These are phyloP conservation scores for Perca schrenkii DNA, from an alignment of 2,113 vertebrate genomes.

Conservation along the genomic window DNA sequence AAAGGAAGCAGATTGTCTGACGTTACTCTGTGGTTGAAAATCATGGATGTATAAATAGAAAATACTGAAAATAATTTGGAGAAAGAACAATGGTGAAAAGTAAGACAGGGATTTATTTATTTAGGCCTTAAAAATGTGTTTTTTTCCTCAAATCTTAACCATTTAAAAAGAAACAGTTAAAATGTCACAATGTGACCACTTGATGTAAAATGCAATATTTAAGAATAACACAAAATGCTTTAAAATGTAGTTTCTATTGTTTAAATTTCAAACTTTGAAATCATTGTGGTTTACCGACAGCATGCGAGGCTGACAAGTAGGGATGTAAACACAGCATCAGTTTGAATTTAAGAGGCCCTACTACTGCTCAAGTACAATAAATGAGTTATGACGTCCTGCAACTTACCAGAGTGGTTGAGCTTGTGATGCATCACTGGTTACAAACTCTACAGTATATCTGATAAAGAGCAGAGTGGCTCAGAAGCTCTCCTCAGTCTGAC, in stretches of 20 bases:
- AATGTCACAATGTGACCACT: constrained; percentile 4
- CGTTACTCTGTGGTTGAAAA: no score
- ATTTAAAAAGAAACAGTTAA: background rate
- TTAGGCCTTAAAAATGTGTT: no score
- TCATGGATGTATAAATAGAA: no score
- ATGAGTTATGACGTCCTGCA: background rate
- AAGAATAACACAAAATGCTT: constrained; percentile 19
- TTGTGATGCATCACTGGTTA: background rate
- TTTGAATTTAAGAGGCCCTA: background rate
- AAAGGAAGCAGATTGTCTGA: no score
- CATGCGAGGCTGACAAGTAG: background rate
- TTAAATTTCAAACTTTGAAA: background rate
- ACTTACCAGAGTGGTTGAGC: background rate
- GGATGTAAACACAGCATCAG: constrained; percentile 7
- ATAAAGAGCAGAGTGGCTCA: constrained; percentile 36
- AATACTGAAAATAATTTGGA: no score
- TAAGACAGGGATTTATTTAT: no score
- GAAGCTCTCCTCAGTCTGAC: constrained; percentile 26
- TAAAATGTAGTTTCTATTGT: background rate
- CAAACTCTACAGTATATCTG: constrained; percentile 16
- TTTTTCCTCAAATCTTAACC: background rate
- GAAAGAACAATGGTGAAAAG: no score
- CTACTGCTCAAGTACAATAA: background rate
- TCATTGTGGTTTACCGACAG: constrained; percentile 9
- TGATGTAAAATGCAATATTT: constrained; percentile 9